phyloP scores from a whole-genome alignment of 2,113 vertebrate species.

The Triplophysa tibetana region DNA sequence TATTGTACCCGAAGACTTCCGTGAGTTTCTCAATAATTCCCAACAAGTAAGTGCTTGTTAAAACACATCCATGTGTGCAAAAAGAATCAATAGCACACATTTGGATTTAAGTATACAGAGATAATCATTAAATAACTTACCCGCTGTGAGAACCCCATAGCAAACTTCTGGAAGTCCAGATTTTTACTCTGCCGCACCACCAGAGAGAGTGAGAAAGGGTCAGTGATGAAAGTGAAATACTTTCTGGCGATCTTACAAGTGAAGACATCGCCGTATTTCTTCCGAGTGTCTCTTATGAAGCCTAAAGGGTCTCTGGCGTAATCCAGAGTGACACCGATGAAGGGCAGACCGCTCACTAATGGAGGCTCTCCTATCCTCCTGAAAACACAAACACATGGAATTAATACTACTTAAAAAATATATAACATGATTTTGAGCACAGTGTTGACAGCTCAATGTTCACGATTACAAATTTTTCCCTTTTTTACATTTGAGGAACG shows the following conservation, averaged over 20 bases:
- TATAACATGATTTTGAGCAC: no score
- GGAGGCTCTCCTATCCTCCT: slow-evolving; percentile 59
- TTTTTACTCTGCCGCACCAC: slow-evolving; percentile 59
- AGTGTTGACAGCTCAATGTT: no score
- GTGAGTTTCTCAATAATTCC: neutral
- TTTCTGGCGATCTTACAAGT: slow-evolving; percentile 64
- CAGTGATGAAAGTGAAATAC: slow-evolving; percentile 61
- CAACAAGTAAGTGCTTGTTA: neutral
- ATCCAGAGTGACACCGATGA: slow-evolving; percentile 58
- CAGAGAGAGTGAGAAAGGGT: slow-evolving; percentile 60
- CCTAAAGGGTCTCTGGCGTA: slow-evolving; percentile 58
- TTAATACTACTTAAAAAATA: no score
- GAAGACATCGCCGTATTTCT: slow-evolving; percentile 57
- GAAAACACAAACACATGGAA: neutral
- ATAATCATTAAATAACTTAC: slow-evolving; percentile 40
- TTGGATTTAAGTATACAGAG: slow-evolving; percentile 23
- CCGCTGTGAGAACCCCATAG: slow-evolving; percentile 55
- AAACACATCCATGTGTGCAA: neutral
- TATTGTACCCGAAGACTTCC: slow-evolving; percentile 10
- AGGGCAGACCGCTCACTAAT: slow-evolving; percentile 60
- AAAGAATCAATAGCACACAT: neutral
- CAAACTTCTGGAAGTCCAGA: slow-evolving; percentile 62
- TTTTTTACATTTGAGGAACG: no score
- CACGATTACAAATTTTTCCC: no score
- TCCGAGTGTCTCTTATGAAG: slow-evolving; percentile 53